Conservation (phyloP, 2,797 vertebrate genomes). For the Hozukius guyotensis region DNA sequence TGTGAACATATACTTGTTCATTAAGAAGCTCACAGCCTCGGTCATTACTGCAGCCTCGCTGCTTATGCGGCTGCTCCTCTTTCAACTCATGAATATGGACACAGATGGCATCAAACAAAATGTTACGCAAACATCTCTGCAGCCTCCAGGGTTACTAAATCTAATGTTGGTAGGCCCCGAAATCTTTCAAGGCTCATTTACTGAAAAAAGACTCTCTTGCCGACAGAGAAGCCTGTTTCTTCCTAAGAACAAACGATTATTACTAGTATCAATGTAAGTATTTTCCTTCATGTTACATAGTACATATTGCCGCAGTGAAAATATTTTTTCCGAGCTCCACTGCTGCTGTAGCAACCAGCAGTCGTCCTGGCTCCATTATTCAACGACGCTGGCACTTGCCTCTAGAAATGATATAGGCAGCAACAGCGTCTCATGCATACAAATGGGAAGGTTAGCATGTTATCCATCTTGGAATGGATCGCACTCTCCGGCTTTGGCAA, state of each 20-base stretch:
- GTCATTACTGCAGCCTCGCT: slow-evolving; percentile 40
- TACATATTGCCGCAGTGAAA: slow-evolving; percentile 41
- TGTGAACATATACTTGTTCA: slow-evolving; percentile 28
- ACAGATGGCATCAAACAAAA: slow-evolving; percentile 76
- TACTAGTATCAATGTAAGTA: background rate
- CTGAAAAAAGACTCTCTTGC: slow-evolving; percentile 2
- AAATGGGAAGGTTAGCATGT: slow-evolving; percentile 65
- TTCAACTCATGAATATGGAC: slow-evolving; percentile 55
- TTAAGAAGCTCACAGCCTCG: slow-evolving; percentile 18
- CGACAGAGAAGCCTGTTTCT: background rate
- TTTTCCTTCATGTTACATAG: background rate
- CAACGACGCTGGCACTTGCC: slow-evolving; percentile 49
- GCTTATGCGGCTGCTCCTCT: slow-evolving; percentile 39
- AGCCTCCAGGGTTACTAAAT: slow-evolving; percentile 69
- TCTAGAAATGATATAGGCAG: slow-evolving; percentile 59
- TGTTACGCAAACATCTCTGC: slow-evolving; percentile 65
- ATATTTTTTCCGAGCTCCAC: slow-evolving; percentile 25
- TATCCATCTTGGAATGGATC: slow-evolving; percentile 57
- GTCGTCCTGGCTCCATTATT: slow-evolving; percentile 58
- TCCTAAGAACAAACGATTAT: slow-evolving; percentile 3
- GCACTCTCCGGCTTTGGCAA: slow-evolving; percentile 29
- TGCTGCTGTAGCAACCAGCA: slow-evolving; percentile 58
- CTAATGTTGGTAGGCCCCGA: slow-evolving; percentile 36
- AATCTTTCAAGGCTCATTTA: slow-evolving; percentile 40
- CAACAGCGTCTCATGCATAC: slow-evolving; percentile 68